Evolutionary conservation across 2,797 vertebrate genomes (phyloP).

Genomic region (Coregonus sp.): DNA sequence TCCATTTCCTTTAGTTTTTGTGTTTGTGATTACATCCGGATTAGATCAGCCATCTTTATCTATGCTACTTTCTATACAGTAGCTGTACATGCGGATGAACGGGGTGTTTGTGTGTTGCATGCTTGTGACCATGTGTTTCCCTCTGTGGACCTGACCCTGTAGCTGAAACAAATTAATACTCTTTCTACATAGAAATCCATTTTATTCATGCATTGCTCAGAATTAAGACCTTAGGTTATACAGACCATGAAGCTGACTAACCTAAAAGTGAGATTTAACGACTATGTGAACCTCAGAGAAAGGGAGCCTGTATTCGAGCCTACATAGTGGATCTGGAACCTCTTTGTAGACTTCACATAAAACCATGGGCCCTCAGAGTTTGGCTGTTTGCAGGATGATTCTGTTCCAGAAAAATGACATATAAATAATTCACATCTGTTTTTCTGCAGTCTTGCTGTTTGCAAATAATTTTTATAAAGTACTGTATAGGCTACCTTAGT

Average conservation of each 20-base stretch:
- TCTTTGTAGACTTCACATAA: constrained; percentile 47
- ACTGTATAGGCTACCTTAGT: constrained; percentile 17
- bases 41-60: constrained; percentile 29
- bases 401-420: constrained; percentile 40
- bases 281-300: constrained; percentile 41
- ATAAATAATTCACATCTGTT: constrained; percentile 70
- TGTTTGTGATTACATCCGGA: constrained; percentile 45
- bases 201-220: constrained; percentile 54
- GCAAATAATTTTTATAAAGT: constrained; percentile 20
- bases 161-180: constrained; percentile 35
- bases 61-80: constrained; percentile 9
- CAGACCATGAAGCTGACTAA: constrained; percentile 41
- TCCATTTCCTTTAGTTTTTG: constrained; percentile 37
- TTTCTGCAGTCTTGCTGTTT: constrained; percentile 42
- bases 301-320: constrained; percentile 10
- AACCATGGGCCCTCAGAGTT: constrained; percentile 38
- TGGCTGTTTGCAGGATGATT: constrained; percentile 28
- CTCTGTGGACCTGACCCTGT: constrained; percentile 7
- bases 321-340: constrained; percentile 40
- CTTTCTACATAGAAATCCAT: constrained; percentile 42
- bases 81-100: not conserved
- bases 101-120: constrained; percentile 14
- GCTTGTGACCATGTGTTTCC: constrained; percentile 18
- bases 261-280: constrained; percentile 54
- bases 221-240: constrained; percentile 50